Base-by-base conservation (phyloP, 1,140 invertebrate genomes). In the Apocrypta bakeri region DNA sequence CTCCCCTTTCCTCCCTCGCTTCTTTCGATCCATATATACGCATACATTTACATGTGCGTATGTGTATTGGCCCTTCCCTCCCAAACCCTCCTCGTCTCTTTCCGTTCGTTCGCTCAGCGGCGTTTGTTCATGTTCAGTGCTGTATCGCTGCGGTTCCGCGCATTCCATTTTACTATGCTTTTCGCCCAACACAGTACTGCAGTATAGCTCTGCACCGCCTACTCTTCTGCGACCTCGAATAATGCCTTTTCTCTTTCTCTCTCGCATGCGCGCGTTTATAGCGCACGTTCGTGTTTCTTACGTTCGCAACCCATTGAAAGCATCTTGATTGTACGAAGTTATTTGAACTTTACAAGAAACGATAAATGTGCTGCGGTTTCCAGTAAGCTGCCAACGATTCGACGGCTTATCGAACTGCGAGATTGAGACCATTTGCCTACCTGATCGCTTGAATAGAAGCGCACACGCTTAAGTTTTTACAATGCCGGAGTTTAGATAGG, bases 51-150 rank as follows among this genome's bases (percentile, higher is more conserved):
- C 63, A 6, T 9, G 0, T 24, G 24, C 42, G 42, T n/a, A n/a
- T n/a, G n/a, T n/a, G n/a, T n/a, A n/a, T 56, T 21, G 48, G 48
- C n/a, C 48, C 48, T 56, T 56, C 27, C 31, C 79, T 9, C 79
- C 78, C n/a, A n/a, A n/a, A n/a, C n/a, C n/a, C n/a, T n/a, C 7
- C 78, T 21, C 25, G 6, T 2, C 21, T 61, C 4, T n/a, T 29
- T n/a, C 12, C 48, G 25, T 17, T 33, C 56, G 14, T 17, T 31
- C 85, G 87, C 87, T 78, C 84, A 78, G 84, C 85, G 86, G 85
- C 88, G 83, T 86, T 84, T 85, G 87, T 87, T 85, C 83, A 79
- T 88, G 85, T 87, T 87, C 86, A 71, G 64, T 66, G 79, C 73
- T 81, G 72, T 76, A 75, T 72, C 80, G 72, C 80, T 69, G 80